Evolutionary conservation across 2,797 vertebrate genomes (phyloP).

Genomic region (Trachurus trachurus): DNA sequence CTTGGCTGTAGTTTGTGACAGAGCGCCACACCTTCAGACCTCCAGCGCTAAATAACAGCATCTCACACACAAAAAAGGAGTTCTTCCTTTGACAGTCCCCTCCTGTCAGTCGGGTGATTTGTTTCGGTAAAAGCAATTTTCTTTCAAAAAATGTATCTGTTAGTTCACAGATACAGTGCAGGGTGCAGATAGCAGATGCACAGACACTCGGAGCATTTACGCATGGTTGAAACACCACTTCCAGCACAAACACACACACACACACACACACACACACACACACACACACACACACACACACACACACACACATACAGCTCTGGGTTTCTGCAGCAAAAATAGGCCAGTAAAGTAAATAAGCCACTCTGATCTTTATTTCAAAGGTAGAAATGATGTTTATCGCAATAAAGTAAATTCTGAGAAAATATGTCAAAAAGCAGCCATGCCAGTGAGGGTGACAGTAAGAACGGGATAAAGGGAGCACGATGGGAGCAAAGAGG

Average conservation of each 20-base stretch:
- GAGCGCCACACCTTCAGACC: background rate
- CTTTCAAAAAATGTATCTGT: slow-evolving; percentile 31
- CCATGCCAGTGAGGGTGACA: slow-evolving; percentile 10
- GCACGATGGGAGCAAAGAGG: slow-evolving; percentile 33
- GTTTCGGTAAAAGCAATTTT: slow-evolving; percentile 67
- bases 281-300: slow-evolving; percentile 3
- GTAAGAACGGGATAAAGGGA: slow-evolving; percentile 49
- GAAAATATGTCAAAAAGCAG: slow-evolving; percentile 54
- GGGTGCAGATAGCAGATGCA: slow-evolving; percentile 53
- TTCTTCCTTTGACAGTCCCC: slow-evolving; percentile 37
- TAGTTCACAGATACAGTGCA: slow-evolving; percentile 54
- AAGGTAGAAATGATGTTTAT: slow-evolving; percentile 74
- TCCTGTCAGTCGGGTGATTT: slow-evolving; percentile 56
- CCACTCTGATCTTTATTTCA: slow-evolving; percentile 70
- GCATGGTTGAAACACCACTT: slow-evolving; percentile 38
- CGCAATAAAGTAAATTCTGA: slow-evolving; percentile 58
- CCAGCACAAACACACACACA: slow-evolving; percentile 4
- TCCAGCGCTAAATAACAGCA: slow-evolving; percentile 6
- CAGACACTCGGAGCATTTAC: slow-evolving; percentile 48
- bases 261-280: slow-evolving; percentile 3
- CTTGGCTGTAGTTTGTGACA: slow-evolving; percentile 17
- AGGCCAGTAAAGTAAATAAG: slow-evolving; percentile 71
- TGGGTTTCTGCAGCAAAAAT: slow-evolving; percentile 54
- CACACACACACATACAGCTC: slow-evolving; percentile 19
- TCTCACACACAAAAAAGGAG: slow-evolving; percentile 6